Evolutionary conservation across 2,888 invertebrate genomes (phyloP), one percentile per base, ranked within the genome.

Genomic region (Scaptodrosophila latifasciaeformis): DNA sequence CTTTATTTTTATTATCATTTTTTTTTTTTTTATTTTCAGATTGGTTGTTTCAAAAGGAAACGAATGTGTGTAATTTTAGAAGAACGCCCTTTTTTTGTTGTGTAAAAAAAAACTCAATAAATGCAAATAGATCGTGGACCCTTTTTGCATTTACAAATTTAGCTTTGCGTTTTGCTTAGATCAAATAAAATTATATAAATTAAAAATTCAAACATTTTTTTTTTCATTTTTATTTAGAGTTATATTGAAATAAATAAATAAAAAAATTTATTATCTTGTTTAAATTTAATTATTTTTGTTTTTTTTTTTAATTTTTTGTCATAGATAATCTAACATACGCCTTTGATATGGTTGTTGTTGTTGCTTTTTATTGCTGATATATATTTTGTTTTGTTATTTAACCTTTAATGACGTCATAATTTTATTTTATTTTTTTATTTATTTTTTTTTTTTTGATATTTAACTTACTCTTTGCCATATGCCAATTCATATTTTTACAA

Each of bases 301-400:
- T 40, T 35, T 53, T 44, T 51, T 37, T 43, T 47, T 18, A 35
- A 64, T 53, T 43, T 60, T 50, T 27, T 65, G 48, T 70, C 71
- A 71, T 76, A 65, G 68, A 74, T 70, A 77, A 78, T 80, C 69
- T 79, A 81, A 77, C 71, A 79, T 79, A 79, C 72, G 75, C 72
- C 75, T 75, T 82, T 82, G 82, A 82, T 82, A 82, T 82, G 82
- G 82, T 82, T 82, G 78, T 81, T 79, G 80, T 78, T 78, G 72
- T 81, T 79, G 83, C 83, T 75, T 79, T n/a, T 82, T 83, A 83
- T 82, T 82, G 82, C 82, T 82, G 82, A 82, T 82, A 82, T 82
- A 52, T 44, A 49, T 55, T 64, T 56, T 58, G 54, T 60, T 48
- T 59, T 50, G 39, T 30, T 13, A 46, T 57, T 58, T 44, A 27